A percentile compares a stretch with the other conserved stretches of the same genome.
Conservation (phyloP, 2,888 invertebrate species). For the Luperina testacea region DNA sequence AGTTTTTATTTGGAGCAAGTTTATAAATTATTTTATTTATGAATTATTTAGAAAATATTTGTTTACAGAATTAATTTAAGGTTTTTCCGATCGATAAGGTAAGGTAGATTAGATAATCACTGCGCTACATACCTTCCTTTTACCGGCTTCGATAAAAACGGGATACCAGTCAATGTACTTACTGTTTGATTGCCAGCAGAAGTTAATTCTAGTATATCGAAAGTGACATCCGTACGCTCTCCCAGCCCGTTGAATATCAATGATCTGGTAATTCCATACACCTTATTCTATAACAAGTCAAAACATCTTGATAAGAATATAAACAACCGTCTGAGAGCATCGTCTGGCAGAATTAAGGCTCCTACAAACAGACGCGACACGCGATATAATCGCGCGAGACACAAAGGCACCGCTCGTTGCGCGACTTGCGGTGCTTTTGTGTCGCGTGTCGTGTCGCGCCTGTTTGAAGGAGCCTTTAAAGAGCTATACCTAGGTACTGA, state of each 20-base stretch:
- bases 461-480: no score
- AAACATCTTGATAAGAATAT: neutral
- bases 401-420: no score
- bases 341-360: neutral
- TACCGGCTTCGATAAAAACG: neutral
- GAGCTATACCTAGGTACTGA: neutral
- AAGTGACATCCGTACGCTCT: constrained; percentile 91
- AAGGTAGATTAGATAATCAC: neutral
- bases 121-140: neutral
- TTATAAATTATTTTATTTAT: neutral
- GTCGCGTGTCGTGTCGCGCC: no score
- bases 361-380: no score
- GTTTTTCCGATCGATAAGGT: neutral
- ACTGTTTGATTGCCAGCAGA: constrained; percentile 91
- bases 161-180: constrained; percentile 55
- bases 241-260: constrained; percentile 94
- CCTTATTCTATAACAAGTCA: constrained; percentile 89
- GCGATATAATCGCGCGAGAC: no score
- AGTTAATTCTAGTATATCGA: constrained; percentile 92
- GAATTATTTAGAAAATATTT: neutral
- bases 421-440: no score
- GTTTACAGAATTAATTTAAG: neutral
- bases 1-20: neutral
- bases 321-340: neutral
- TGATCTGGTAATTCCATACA: constrained; percentile 93